Percentiles rank a stretch among this genome's conserved stretches.
Evolutionary conservation across 2,113 vertebrate species (phyloP).

Genomic region (Polypterus senegalus): DNA sequence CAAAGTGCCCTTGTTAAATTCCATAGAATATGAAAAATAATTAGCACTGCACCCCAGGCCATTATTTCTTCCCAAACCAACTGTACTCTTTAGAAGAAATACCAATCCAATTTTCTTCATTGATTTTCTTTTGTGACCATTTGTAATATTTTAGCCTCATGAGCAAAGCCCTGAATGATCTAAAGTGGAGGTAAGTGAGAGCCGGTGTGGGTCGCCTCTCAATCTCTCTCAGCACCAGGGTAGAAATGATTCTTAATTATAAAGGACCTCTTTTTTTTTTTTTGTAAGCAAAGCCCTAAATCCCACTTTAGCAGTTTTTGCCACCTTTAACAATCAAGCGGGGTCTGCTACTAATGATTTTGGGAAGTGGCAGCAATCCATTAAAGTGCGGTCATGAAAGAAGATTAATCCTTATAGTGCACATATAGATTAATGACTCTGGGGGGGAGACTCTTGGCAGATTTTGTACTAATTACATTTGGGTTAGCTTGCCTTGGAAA

Average conservation of each 20-base stretch:
- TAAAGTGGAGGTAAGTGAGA: too few species aligned
- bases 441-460: conserved; percentile 45
- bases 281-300: conserved; percentile 60
- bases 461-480: conserved; percentile 58
- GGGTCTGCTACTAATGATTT: conserved; percentile 56
- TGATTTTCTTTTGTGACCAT: background rate
- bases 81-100: background rate
- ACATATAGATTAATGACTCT: conserved; percentile 54
- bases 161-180: background rate
- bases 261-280: conserved; percentile 51
- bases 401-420: conserved; percentile 58
- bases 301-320: conserved; percentile 31
- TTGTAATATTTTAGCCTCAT: background rate
- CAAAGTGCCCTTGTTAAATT: background rate
- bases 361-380: conserved; percentile 63
- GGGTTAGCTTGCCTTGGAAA: conserved; percentile 46
- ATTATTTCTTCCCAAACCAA: background rate
- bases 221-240: conserved; percentile 42
- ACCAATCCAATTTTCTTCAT: background rate
- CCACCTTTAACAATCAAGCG: conserved; percentile 36
- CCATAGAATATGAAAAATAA: background rate
- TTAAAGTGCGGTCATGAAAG: conserved; percentile 43
- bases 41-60: background rate
- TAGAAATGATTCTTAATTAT: conserved; percentile 62
- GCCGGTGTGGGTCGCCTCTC: background rate